Percentiles rank a stretch among this genome's conserved stretches.
Conservation (phyloP, 2,888 invertebrate genomes). For the Plebejus argus region DNA sequence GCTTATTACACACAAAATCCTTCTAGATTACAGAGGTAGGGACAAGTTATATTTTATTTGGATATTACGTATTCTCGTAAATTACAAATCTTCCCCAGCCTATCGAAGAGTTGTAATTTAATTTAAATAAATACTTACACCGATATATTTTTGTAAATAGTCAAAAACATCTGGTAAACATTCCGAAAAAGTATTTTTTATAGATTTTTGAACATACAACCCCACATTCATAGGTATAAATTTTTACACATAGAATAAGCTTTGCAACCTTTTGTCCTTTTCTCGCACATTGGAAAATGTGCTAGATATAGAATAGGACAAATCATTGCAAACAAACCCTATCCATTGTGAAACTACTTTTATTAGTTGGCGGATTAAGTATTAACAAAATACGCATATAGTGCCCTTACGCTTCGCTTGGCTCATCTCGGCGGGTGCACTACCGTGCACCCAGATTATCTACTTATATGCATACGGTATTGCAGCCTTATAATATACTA, state of each 20-base stretch:
- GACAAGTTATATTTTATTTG: background rate
- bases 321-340: background rate
- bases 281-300: too few relatives aligned
- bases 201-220: background rate
- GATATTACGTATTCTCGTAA: background rate
- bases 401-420: too few relatives aligned
- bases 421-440: too few relatives aligned
- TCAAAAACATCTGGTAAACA: background rate
- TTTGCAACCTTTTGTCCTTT: background rate
- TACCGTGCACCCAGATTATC: too few relatives aligned
- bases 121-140: background rate
- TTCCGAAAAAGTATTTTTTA: background rate
- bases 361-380: background rate
- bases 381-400: background rate
- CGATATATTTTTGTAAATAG: background rate
- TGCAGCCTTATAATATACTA: conserved; percentile 42
- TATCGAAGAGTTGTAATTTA: background rate
- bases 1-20: background rate
- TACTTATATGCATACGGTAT: conserved; percentile 43
- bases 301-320: background rate
- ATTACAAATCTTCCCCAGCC: conserved; percentile 27
- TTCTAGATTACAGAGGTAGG: background rate
- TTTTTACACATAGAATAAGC: too few relatives aligned
- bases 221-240: background rate
- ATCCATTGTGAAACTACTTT: background rate